Evolutionary conservation across 1,140 invertebrate species (phyloP).

Genomic region (Leptoteleia sp.): DNA sequence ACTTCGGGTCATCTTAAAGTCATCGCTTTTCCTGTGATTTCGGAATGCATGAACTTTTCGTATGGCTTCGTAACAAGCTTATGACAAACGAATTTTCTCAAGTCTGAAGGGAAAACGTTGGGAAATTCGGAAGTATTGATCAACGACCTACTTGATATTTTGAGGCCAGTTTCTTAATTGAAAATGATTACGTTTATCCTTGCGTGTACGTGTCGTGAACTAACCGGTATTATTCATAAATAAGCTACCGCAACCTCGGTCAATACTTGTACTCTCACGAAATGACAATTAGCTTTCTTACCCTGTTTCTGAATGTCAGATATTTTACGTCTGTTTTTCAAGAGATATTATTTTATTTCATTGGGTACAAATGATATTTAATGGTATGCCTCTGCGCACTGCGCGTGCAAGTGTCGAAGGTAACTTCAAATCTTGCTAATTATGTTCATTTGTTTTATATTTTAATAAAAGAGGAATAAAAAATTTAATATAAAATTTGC

Average conservation of each 20-base stretch:
- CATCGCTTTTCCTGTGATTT: constrained; percentile 8
- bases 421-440: too few relatives aligned
- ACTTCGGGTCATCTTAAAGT: constrained; percentile 32
- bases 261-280: constrained; percentile 43
- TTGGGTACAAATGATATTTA: constrained; percentile 29
- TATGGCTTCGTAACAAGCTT: too few relatives aligned
- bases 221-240: constrained; percentile 41
- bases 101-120: not conserved
- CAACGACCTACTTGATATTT: constrained; percentile 15
- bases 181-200: constrained; percentile 25
- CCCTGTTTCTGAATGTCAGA: constrained; percentile 35
- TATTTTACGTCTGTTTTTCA: constrained; percentile 14
- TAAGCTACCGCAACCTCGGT: constrained; percentile 30
- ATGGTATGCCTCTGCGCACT: too few relatives aligned
- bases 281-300: constrained; percentile 47
- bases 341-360: not conserved
- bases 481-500: too few relatives aligned
- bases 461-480: too few relatives aligned
- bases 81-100: too few relatives aligned
- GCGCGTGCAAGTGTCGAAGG: too few relatives aligned
- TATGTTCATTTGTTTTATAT: too few relatives aligned
- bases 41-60: constrained; percentile 6
- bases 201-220: constrained; percentile 17
- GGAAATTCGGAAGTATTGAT: constrained; percentile 18
- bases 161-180: constrained; percentile 24